Conservation (phyloP, 2,113 vertebrate species). For the Sylvietta virens region DNA sequence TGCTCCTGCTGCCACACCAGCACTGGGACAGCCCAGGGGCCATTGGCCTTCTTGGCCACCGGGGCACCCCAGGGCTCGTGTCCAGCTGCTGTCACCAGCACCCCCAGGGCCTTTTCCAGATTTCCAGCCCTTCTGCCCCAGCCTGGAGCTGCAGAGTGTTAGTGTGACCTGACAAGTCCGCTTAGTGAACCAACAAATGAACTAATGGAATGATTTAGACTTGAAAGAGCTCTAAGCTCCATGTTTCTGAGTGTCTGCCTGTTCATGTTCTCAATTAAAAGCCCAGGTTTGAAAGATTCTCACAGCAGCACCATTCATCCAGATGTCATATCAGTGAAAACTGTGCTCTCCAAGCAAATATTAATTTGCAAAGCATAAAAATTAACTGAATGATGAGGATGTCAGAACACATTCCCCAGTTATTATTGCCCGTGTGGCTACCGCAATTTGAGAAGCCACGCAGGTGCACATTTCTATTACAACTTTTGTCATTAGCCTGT, state of each 20-base stretch:
- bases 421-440: background rate
- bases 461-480: background rate
- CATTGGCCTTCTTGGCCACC: background rate
- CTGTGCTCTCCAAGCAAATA: background rate
- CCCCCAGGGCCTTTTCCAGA: background rate
- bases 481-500: background rate
- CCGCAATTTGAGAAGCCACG: background rate
- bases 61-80: background rate
- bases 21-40: background rate
- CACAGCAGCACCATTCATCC: background rate
- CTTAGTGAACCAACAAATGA: background rate
- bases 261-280: background rate
- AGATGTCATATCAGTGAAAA: background rate
- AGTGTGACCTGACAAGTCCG: background rate
- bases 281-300: background rate
- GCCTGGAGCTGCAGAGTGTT: fast-evolving
- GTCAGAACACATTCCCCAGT: background rate
- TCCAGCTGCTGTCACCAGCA: background rate
- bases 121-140: background rate
- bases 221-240: background rate
- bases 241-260: background rate
- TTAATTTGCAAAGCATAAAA: background rate
- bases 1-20: background rate
- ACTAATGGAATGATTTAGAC: background rate
- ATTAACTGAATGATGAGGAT: background rate